Evolutionary conservation across 2,797 vertebrate species (phyloP).

Genomic region (Peromyscus attwateri): DNA sequence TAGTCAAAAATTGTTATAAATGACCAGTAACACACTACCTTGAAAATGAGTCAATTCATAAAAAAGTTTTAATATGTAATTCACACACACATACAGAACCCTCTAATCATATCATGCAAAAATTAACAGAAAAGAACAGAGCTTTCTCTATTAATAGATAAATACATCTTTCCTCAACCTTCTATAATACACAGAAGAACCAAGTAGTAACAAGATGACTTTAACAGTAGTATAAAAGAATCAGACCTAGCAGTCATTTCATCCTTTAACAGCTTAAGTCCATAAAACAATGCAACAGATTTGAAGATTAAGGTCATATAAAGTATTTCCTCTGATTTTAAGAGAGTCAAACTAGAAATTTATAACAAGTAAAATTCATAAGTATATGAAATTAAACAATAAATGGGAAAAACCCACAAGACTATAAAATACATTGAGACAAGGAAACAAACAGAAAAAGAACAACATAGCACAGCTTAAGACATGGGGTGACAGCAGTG

Average conservation of each 20-base stretch:
- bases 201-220: not conserved
- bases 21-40: not conserved
- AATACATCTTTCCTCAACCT: not conserved
- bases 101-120: not conserved
- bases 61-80: not conserved
- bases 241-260: not conserved
- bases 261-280: not conserved
- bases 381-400: not conserved
- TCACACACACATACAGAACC: not conserved
- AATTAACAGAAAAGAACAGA: not conserved
- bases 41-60: not conserved
- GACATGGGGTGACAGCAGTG: not conserved
- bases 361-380: not conserved
- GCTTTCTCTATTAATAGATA: not conserved
- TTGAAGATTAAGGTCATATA: not conserved
- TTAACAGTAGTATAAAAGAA: not conserved
- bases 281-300: not conserved
- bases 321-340: not conserved
- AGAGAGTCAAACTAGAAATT: not conserved
- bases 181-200: not conserved
- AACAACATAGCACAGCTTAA: not conserved
- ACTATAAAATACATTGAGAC: not conserved
- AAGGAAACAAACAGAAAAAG: not conserved
- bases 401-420: not conserved
- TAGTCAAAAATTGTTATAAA: not conserved